Evolutionary conservation across 2,113 vertebrate species (phyloP).

Genomic region (Grammomys dolichurus): DNA sequence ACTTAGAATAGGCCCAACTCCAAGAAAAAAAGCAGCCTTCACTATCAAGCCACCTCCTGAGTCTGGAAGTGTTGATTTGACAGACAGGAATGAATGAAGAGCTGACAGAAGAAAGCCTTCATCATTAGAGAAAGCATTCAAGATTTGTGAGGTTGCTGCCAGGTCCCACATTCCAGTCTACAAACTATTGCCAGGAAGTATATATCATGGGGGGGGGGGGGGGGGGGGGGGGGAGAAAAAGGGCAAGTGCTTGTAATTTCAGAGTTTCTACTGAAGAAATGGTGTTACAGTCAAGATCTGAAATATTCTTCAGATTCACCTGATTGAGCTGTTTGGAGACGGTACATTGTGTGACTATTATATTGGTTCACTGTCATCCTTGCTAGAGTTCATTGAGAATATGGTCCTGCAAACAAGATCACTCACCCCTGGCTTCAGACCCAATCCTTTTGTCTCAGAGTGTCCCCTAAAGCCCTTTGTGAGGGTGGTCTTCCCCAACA

Average conservation of each 20-base stretch:
- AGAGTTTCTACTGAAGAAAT: neutral
- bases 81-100: neutral
- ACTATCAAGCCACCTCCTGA: accelerated
- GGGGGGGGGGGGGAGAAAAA: too few relatives aligned
- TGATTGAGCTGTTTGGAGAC: too few relatives aligned
- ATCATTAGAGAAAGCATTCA: accelerated
- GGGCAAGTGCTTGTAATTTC: accelerated
- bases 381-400: neutral
- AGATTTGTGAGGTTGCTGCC: neutral
- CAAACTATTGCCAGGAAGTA: neutral
- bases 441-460: neutral
- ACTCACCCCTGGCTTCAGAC: neutral
- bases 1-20: neutral
- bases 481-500: neutral
- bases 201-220: too few relatives aligned
- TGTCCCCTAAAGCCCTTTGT: neutral
- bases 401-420: neutral
- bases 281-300: accelerated
- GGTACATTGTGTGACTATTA: neutral
- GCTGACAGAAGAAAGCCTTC: accelerated
- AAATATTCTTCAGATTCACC: neutral
- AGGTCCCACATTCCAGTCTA: neutral
- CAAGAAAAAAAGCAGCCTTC: accelerated
- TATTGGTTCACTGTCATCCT: neutral
- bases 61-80: accelerated